Evolutionary conservation across 2,113 vertebrate genomes (phyloP).

Genomic region (Hassar affinis): DNA sequence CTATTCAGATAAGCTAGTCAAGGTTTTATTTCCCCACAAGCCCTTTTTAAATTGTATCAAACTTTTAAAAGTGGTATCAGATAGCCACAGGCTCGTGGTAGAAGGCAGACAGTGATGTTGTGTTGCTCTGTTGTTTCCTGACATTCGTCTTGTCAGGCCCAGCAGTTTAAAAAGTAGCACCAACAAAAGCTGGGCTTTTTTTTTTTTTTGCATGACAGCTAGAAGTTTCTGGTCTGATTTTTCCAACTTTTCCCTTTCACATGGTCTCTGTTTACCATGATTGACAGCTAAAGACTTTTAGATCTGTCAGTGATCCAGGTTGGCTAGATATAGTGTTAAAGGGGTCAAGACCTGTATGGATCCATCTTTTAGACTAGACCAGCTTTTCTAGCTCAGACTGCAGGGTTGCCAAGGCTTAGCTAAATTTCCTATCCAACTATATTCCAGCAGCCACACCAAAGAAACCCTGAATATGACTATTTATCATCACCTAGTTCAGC

Average conservation of each 20-base stretch:
- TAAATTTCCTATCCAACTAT: background rate
- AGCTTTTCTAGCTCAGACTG: background rate
- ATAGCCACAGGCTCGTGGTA: slow-evolving; percentile 1
- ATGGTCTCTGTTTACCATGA: background rate
- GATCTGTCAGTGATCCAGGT: slow-evolving; percentile 28
- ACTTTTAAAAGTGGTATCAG: slow-evolving; percentile 37
- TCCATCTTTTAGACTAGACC: background rate
- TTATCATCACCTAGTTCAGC: background rate
- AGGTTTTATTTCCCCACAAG: background rate
- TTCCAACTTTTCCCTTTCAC: background rate
- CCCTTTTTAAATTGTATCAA: slow-evolving; percentile 35
- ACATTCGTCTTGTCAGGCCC: background rate
- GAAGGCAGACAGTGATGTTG: slow-evolving; percentile 4
- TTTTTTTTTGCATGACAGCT: background rate
- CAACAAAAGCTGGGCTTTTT: background rate
- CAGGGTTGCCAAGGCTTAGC: background rate
- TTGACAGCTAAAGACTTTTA: background rate
- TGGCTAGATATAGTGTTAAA: slow-evolving; percentile 28
- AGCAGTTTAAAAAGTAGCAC: background rate
- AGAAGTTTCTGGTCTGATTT: background rate
- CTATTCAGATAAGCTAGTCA: background rate
- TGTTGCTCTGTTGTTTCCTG: slow-evolving; percentile 26
- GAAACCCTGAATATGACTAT: background rate
- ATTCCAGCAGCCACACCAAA: background rate
- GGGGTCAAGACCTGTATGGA: background rate